Conservation (phyloP, 2,113 vertebrate genomes). For the Cyprinus carpio region DNA sequence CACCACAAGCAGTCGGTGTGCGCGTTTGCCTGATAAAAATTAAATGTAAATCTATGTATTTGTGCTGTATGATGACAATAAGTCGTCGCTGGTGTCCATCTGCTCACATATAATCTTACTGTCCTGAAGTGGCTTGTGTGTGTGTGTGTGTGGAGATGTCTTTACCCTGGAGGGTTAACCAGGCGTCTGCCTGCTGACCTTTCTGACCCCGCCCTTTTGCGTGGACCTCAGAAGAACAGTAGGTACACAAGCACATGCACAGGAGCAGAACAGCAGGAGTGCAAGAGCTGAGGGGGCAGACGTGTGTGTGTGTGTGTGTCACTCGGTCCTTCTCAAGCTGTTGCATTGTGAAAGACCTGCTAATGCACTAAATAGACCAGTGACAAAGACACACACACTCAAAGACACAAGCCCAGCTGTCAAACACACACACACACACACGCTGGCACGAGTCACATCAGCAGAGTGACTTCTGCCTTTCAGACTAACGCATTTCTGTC, state of each 20-base stretch:
- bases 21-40: constrained; percentile 12
- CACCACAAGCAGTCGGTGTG: background rate
- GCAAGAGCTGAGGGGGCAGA: constrained; percentile 50
- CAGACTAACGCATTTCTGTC: constrained; percentile 41
- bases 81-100: constrained; percentile 52
- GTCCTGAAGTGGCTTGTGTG: constrained; percentile 40
- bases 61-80: constrained; percentile 47
- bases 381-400: constrained; percentile 50
- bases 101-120: constrained; percentile 56
- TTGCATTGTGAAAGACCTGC: constrained; percentile 58
- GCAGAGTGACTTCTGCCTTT: constrained; percentile 47
- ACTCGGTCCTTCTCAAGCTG: constrained; percentile 37
- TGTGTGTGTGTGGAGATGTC: constrained; percentile 35
- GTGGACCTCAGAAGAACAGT: constrained; percentile 68
- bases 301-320: constrained; percentile 11
- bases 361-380: constrained; percentile 54
- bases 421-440: constrained; percentile 46
- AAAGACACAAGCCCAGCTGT: constrained; percentile 57
- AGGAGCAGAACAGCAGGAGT: constrained; percentile 55
- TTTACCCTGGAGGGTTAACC: constrained; percentile 75
- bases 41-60: constrained; percentile 44
- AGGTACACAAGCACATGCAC: constrained; percentile 48
- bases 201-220: constrained; percentile 67
- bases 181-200: constrained; percentile 78
- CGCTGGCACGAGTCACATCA: constrained; percentile 55